Evolutionary conservation across 2,113 vertebrate species (phyloP), one percentile per base, ranked within the genome.

Genomic region (Maccullochella peelii): DNA sequence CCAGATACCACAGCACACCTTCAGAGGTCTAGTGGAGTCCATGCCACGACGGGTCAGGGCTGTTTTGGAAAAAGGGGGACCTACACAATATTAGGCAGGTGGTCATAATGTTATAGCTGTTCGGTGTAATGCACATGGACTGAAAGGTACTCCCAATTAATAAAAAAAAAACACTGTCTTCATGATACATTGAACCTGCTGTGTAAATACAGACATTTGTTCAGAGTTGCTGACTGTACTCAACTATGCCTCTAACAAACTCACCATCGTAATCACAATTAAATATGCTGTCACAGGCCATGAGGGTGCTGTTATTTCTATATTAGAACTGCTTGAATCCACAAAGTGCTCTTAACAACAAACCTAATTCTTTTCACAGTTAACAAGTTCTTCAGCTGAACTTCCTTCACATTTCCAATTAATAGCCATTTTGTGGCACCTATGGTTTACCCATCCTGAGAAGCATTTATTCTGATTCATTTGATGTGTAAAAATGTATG

Each of bases 231-330:
- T 82, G 75, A 71, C 71, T 70, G 14, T 40, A 21, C 30, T 72
- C 33, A 25, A 50, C 47, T 14, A 52, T 33, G n/a, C 30, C 23
- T 61, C 16, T 11, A 10, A 49, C 49, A 49, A 42, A 67, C 66
- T 67, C 7, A 16, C 38, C n/a, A n/a, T 36, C 1, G 9, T 76
- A 73, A 84, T 77, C 23, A 84, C 10, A 70, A 59, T 63, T n/a
- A 23, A 82, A 79, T 16, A 36, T 84, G 73, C 68, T 63, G 63
- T 75, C 75, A 63, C 23, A 65, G 49, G 74, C 74, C 83, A 73
- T 57, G 20, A 30, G 77, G 67, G 52, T 65, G 71, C 49, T 20
- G 73, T 85, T 80, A 27, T 14, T 58, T 33, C 21, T 4, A 30
- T 57, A 72, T 75, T 47, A 38, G 12, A 75, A 30, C 30, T 27